Percentiles rank a stretch among this genome's conserved stretches.
phyloP scores from a whole-genome alignment of 1,140 invertebrate species.

The Polypedilum pembai region DNA sequence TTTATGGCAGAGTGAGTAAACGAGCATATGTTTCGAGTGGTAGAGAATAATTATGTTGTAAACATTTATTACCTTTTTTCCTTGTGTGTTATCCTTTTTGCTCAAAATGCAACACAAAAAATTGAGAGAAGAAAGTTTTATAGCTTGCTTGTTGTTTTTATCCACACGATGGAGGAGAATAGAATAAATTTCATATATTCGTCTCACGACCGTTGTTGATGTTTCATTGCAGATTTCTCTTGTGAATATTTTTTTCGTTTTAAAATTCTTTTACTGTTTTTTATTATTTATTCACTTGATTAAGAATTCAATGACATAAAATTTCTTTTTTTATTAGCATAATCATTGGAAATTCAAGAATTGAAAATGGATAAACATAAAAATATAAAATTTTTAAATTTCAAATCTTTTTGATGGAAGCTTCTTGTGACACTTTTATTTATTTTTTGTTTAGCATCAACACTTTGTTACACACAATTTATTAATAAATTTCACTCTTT shows the following conservation, averaged over 20 bases:
- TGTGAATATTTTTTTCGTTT: background rate
- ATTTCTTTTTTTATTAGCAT: too few species aligned
- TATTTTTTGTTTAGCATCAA: too few species aligned
- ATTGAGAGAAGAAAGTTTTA: conserved; percentile 3
- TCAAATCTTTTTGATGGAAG: too few species aligned
- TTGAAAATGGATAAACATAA: too few species aligned
- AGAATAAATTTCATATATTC: background rate
- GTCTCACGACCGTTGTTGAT: background rate
- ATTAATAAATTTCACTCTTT: too few species aligned
- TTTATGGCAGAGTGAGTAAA: background rate
- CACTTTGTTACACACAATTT: too few species aligned
- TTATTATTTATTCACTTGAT: background rate
- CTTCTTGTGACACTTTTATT: too few species aligned
- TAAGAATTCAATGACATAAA: too few species aligned
- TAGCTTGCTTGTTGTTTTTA: background rate
- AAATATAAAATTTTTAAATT: too few species aligned
- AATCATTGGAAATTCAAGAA: too few species aligned
- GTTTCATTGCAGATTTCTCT: background rate
- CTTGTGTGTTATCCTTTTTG: background rate
- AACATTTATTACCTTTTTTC: conserved; percentile 14
- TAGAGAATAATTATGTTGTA: background rate
- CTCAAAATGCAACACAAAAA: background rate
- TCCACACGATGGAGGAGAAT: too few species aligned
- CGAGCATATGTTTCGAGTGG: background rate
- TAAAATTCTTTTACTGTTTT: background rate